Base-by-base conservation (phyloP, 1,140 invertebrate genomes). In the Aphaenogaster floridana region DNA sequence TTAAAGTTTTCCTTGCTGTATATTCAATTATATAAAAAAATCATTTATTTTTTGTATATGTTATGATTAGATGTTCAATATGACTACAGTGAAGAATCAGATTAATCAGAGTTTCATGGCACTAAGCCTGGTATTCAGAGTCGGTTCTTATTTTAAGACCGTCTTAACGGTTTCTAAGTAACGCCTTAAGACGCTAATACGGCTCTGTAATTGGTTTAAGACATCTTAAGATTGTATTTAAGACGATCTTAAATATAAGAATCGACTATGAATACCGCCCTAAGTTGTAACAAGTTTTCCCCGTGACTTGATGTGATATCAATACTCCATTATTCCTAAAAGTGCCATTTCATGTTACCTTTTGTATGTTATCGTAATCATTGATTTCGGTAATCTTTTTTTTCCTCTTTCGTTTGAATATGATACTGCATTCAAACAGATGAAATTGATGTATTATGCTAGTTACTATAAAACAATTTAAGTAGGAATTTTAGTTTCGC, bases 401-500 rank as follows among this genome's bases (percentile, higher is more conserved):
- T 59, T 59, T 59, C 8, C 42, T 45, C 8, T 45, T 71, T 34
- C 7, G 0, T 9, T 52, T 52, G 6, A 5, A 2, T 34, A 3
- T 0, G 15, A 36, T 36, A 52, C 17, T 36, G 6, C 3, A 34
- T 71, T 6, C 15, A 36, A 50, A 42, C 8, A 6, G 21, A 50
- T 28, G 21, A 48, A 28, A 68, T 45, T 13, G 2, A 69, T 45
- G 5, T 64, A n/a, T 72, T 52, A 52, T 36, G 7, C 34, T 72
- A n/a, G 8, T 57, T 74, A 74, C 8, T 1, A 71, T 8, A n/a
- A 52, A 36, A 36, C 34, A 64, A 17, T 66, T 36, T n/a, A 54
- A 72, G 4, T 71, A 50, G 5, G 8, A 36, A n/a, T n/a, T 76
- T 76, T 59, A 76, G 71, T 72, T 72, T 3, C 7, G 50, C 8